Conservation (phyloP, 2,113 vertebrate species). For the Cyphomyrus plagiostoma region DNA sequence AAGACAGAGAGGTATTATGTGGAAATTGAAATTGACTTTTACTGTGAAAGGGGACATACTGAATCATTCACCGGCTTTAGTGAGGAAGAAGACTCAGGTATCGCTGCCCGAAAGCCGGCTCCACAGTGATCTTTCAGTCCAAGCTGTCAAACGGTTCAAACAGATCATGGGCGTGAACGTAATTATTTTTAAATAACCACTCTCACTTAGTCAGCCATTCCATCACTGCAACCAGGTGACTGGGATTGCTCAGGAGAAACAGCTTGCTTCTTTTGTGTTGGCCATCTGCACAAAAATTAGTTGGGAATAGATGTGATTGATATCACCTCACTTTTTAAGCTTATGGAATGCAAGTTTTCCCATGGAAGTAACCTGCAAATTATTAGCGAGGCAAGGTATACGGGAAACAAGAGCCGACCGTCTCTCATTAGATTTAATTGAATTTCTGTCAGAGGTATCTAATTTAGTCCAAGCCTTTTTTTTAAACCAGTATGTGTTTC, state of each 20-base stretch:
- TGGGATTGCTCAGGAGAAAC: too few species aligned
- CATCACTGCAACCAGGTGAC: too few species aligned
- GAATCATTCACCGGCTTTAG: background rate
- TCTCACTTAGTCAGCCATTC: background rate
- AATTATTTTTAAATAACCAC: background rate
- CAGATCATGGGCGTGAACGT: background rate
- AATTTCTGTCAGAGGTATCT: background rate
- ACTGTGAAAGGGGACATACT: background rate
- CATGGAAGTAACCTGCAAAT: background rate
- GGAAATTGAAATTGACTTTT: background rate
- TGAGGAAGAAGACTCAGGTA: background rate
- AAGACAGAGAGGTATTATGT: background rate
- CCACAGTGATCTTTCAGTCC: background rate
- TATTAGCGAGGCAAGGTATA: background rate
- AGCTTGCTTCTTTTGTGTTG: background rate
- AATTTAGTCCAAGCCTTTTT: background rate
- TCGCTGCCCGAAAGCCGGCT: background rate
- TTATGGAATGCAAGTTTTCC: background rate
- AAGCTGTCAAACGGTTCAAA: background rate
- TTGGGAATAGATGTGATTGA: background rate
- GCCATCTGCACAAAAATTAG: background rate
- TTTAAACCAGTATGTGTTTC: background rate
- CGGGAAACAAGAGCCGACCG: background rate
- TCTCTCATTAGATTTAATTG: background rate
- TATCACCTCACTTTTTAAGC: background rate